Percentiles rank a stretch among this genome's conserved stretches.
These are phyloP conservation scores for Aegotheles bennettii DNA, from an alignment of 2,113 vertebrate genomes.

Conservation along the genomic window DNA sequence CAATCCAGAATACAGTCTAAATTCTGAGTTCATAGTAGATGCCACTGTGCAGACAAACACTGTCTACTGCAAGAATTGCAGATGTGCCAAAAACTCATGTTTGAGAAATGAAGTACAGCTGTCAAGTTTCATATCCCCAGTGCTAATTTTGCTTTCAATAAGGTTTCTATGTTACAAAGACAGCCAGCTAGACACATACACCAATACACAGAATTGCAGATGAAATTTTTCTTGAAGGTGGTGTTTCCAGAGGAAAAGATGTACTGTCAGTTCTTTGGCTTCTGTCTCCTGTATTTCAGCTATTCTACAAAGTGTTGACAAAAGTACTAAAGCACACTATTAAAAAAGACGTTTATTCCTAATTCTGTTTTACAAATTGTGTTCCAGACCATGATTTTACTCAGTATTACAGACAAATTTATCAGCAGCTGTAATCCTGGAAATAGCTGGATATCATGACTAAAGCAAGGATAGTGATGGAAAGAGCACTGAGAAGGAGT, in stretches of 20 bases:
- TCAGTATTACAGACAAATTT: neutral
- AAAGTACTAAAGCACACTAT: neutral
- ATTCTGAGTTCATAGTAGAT: neutral
- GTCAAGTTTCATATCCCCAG: neutral
- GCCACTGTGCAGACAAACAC: neutral
- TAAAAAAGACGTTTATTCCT: neutral
- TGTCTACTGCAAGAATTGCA: neutral
- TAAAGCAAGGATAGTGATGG: neutral
- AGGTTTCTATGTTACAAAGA: neutral
- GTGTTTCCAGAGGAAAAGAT: neutral
- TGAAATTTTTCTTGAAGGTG: neutral
- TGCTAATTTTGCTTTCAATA: neutral
- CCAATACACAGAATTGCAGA: neutral
- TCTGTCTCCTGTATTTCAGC: neutral
- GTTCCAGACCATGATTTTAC: neutral
- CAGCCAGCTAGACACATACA: neutral
- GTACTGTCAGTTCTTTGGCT: neutral
- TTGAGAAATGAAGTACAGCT: neutral
- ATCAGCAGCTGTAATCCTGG: neutral
- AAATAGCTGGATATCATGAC: neutral
- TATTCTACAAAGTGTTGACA: neutral
- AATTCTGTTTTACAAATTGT: neutral
- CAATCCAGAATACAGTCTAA: neutral
- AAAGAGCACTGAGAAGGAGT: neutral
- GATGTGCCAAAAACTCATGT: neutral